These are phyloP conservation scores for Metellina segmentata DNA, from an alignment of 2,888 invertebrate genomes.

Conservation along the genomic window DNA sequence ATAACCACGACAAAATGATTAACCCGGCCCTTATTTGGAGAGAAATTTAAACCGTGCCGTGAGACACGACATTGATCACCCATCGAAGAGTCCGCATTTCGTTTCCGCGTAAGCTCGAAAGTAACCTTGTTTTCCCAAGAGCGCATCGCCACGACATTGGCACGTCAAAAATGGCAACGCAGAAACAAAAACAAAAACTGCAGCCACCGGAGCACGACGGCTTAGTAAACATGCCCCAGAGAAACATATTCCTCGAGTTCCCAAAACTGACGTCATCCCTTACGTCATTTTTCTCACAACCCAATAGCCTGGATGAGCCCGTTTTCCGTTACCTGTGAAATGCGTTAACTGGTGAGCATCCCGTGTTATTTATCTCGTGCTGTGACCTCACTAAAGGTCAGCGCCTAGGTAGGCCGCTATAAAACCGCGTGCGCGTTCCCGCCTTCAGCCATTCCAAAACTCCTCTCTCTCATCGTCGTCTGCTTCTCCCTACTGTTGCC, in stretches of 20 bases:
- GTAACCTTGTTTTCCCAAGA: constrained; percentile 15
- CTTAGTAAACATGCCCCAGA: constrained; percentile 69
- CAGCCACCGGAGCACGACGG: constrained; percentile 15
- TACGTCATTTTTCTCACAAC: constrained; percentile 56
- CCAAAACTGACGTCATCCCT: constrained; percentile 49
- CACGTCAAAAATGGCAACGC: background rate
- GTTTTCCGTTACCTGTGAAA: constrained; percentile 71
- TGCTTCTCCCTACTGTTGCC: constrained; percentile 31
- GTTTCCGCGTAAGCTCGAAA: background rate
- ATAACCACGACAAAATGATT: too few species aligned
- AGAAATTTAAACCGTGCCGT: background rate
- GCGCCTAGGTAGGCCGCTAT: constrained; percentile 70
- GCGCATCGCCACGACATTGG: constrained; percentile 1
- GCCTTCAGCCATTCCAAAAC: constrained; percentile 71
- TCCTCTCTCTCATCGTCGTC: background rate
- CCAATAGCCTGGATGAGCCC: constrained; percentile 61
- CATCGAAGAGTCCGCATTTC: background rate
- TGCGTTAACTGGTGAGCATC: constrained; percentile 71
- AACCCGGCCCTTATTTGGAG: background rate
- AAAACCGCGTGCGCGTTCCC: constrained; percentile 40
- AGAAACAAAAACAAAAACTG: constrained; percentile 16
- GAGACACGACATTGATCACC: background rate
- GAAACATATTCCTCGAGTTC: constrained; percentile 48
- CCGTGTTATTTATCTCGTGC: constrained; percentile 57
- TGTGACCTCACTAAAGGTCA: constrained; percentile 69